Percentiles rank a stretch among this genome's conserved stretches.
These are phyloP conservation scores for Drosophila subsilvestris DNA, from an alignment of 2,888 invertebrate species.

Conservation along the genomic window DNA sequence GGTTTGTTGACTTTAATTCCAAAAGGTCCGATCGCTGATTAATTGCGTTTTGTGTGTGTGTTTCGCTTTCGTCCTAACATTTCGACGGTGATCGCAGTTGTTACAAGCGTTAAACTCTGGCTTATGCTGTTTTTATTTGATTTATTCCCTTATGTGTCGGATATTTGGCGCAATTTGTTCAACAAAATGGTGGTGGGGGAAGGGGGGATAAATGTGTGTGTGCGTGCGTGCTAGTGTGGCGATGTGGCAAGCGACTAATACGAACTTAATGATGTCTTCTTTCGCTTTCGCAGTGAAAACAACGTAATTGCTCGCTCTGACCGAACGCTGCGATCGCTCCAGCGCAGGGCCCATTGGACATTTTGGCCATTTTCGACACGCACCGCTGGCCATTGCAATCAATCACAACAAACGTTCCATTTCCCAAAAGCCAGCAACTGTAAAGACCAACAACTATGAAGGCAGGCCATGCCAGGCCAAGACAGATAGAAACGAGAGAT, in stretches of 20 bases:
- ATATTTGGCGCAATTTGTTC: constrained; percentile 65
- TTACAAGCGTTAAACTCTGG: constrained; percentile 16
- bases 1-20: constrained; percentile 21
- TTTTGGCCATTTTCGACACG: constrained; percentile 67
- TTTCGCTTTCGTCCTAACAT: constrained; percentile 34
- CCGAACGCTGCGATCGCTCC: constrained; percentile 1
- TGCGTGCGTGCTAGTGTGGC: constrained; percentile 6
- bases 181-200: constrained; percentile 52
- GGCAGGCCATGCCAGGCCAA: not conserved
- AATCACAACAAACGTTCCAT: constrained; percentile 68
- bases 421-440: constrained; percentile 46
- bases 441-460: constrained; percentile 19
- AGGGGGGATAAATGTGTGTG: not conserved
- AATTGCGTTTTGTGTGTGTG: constrained; percentile 30
- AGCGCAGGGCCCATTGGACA: constrained; percentile 41
- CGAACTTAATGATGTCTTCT: constrained; percentile 76
- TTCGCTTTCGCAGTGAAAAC: constrained; percentile 69
- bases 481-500: not conserved
- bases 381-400: constrained; percentile 71
- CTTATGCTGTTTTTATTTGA: constrained; percentile 9
- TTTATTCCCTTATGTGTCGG: constrained; percentile 23
- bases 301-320: constrained; percentile 60
- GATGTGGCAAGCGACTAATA: constrained; percentile 72
- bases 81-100: constrained; percentile 31
- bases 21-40: constrained; percentile 33